Base-by-base conservation (phyloP, 2,797 vertebrate species). In the Phrynocephalus vlangalii region DNA sequence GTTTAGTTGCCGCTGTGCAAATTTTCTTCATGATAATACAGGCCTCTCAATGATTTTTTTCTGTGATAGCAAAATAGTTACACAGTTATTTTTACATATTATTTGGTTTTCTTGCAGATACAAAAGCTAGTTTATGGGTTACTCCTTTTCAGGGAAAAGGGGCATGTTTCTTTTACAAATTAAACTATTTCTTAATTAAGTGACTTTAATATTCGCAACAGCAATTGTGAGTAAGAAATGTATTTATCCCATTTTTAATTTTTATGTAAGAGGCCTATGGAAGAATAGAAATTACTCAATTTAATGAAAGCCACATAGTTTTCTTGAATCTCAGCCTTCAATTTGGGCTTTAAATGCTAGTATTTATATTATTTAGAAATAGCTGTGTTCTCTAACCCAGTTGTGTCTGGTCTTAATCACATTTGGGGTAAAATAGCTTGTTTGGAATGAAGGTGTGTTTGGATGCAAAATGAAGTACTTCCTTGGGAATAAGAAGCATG, bases 201-300 rank as follows among this genome's bases (percentile, higher is more conserved):
- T 93, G 66, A 84, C 66, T 33, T 10, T 89, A 91, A 86, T 94
- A 88, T 87, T 67, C 70, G 26, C 89, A 93, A 92, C 79, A 93
- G 63, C 78, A 92, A 88, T 83, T 90, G 87, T 92, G 87, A 94
- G 92, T 94, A 91, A 94, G 90, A 86, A 95, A 79, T 44, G 82
- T 24, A 79, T 90, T 96, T 94, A 84, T 93, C 82, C 83, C 91
- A 86, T 91, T 94, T 92, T 93, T 91, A 94, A 91, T 92, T 94
- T 94, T 89, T 94, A 72, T 92, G 92, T 94, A 91, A 90, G 88
- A 90, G 92, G 87, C 93, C 87, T 90, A 90, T 60, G 89, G 88
- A 91, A 92, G 91, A 94, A 95, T 93, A 88, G 94, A 95, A 95
- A 92, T 88, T 93, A 94, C 72, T 88, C 82, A 79, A 60, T 7